Evolutionary conservation across 2,888 invertebrate genomes (phyloP), one percentile per base, ranked within the genome.

Genomic region (Rhaphigaster nebulosa): DNA sequence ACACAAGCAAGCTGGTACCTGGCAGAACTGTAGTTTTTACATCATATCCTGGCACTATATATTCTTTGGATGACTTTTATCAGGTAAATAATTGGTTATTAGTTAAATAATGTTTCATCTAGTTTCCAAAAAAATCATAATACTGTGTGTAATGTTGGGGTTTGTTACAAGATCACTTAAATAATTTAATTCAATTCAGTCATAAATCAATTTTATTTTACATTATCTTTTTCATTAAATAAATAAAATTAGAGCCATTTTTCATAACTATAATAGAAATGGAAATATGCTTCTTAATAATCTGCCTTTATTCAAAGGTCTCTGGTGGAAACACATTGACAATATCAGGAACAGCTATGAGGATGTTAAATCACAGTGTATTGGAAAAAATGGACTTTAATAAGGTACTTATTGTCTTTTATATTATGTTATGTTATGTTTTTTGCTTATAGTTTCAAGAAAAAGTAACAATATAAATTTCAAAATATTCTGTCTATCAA

Each of bases 41-140:
- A 0, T 96, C 98, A 0, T 98, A 97, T 93, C 98, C 98, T 0
- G 98, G 97, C 20, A 95, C 96, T 26, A 93, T 98, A 65, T 96
- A 96, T 70, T 97, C 97, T 56, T 96, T 97, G 90, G 98, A 98
- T 93, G 98, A 98, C 93, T 97, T 96, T 93, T 98, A 98, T 93
- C 94, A 96, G 26, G 94, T 97, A 18, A 93, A 95, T 60, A 45
- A 38, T 56, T 56, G n/a, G 26, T n/a, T 60, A 4, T 20, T 15
- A 54, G 54, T 52, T 52, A 34, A n/a, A 93, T 52, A 54, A 87
- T 34, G 12, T 8, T 56, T 56, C 8, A 87, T 45, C 18, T 50
- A 6, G 23, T 26, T 87, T n/a, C n/a, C n/a, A n/a, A n/a, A n/a
- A n/a, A n/a, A n/a, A n/a, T n/a, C n/a, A n/a, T n/a, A n/a, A n/a